Conservation (phyloP, 2,888 invertebrate species). For the Charanyca ferruginea region DNA sequence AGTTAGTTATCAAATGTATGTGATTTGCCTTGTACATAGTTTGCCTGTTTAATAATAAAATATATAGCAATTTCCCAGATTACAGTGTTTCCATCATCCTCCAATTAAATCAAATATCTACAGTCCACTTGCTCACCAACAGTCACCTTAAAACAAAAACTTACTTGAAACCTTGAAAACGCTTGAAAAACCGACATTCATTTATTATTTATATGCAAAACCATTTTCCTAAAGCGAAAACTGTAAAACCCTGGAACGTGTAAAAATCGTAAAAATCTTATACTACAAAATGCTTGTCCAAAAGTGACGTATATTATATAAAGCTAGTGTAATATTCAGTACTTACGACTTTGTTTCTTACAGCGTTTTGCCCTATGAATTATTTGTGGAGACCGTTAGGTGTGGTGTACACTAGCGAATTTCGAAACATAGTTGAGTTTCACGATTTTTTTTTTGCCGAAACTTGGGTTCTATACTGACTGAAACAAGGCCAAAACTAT, state of each 20-base stretch:
- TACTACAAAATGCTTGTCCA: slow-evolving; percentile 3
- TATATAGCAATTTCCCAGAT: no score
- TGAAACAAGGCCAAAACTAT: not conserved
- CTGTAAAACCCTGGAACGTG: slow-evolving; percentile 4
- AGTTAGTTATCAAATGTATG: no score
- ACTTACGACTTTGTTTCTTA: slow-evolving; percentile 36
- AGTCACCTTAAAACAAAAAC: no score
- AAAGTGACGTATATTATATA: slow-evolving; percentile 20
- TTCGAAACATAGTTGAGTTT: not conserved
- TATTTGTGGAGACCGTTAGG: slow-evolving; percentile 42
- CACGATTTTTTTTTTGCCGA: not conserved
- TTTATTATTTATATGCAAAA: not conserved
- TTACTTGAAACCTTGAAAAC: no score
- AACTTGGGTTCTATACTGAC: not conserved
- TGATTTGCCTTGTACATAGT: no score
- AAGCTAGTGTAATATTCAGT: slow-evolving; percentile 32
- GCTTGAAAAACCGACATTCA: not conserved
- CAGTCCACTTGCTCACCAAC: no score
- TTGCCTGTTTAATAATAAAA: no score
- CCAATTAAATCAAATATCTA: no score
- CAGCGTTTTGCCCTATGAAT: slow-evolving; percentile 33
- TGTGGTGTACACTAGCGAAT: slow-evolving; percentile 15
- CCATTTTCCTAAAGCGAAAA: not conserved
- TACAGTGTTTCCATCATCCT: no score
- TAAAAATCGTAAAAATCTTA: slow-evolving; percentile 26